Percentiles rank a stretch among this genome's conserved stretches.
phyloP scores from a whole-genome alignment of 2,113 vertebrate species.

The Pseudorasbora parva region DNA sequence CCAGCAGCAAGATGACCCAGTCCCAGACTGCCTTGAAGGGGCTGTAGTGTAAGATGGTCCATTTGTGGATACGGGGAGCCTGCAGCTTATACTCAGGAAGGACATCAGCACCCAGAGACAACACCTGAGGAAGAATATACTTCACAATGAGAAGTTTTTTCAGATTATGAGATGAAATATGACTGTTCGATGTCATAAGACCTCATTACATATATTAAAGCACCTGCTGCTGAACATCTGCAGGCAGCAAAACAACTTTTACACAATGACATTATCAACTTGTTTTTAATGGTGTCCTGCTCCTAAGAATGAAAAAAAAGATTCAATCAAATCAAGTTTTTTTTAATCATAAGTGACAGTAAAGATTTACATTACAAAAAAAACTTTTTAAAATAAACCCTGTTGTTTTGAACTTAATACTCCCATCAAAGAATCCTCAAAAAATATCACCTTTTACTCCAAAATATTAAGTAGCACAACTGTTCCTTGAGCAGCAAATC shows the following conservation, averaged over 20 bases:
- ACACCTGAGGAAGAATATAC: constrained; percentile 73
- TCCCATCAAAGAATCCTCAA: background rate
- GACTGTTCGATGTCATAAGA: background rate
- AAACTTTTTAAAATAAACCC: background rate
- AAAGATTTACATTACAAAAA: background rate
- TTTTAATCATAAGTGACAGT: background rate
- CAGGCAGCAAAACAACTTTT: background rate
- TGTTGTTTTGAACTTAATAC: background rate
- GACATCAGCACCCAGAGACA: constrained; percentile 86
- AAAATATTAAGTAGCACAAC: too few species aligned
- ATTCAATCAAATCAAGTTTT: background rate
- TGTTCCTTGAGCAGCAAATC: background rate
- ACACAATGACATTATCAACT: background rate
- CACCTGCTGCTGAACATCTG: background rate
- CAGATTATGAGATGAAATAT: background rate
- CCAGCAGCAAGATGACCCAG: constrained; percentile 89
- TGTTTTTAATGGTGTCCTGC: background rate
- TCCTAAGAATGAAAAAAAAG: too few species aligned
- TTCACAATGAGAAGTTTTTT: constrained; percentile 3
- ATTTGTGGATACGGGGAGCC: constrained; percentile 86
- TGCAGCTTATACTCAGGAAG: constrained; percentile 90
- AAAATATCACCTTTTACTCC: too few species aligned
- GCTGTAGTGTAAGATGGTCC: constrained; percentile 93
- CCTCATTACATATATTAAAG: background rate
- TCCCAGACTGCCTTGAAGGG: constrained; percentile 94